Percentiles rank a stretch among this genome's conserved stretches.
Evolutionary conservation across 2,797 vertebrate species (phyloP).

Genomic region (Cercopithecus hamlyni): DNA sequence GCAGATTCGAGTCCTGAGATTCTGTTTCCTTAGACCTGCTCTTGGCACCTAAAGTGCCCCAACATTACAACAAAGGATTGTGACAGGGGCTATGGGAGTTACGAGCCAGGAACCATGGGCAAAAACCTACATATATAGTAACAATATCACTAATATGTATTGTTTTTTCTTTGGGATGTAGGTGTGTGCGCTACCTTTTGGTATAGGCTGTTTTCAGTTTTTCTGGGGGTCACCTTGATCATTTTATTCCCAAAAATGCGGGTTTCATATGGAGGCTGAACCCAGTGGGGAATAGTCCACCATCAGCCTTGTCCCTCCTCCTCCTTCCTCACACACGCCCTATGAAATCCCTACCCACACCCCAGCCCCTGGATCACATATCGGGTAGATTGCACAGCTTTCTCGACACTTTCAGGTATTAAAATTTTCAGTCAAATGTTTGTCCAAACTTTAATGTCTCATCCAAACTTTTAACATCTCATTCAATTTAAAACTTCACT

Average conservation of each 20-base stretch:
- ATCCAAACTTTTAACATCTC: background rate
- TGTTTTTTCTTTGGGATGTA: background rate
- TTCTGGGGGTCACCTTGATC: background rate
- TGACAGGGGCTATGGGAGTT: background rate
- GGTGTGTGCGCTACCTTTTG: background rate
- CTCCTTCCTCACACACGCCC: background rate
- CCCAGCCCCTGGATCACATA: background rate
- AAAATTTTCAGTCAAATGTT: background rate
- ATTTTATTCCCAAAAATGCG: background rate
- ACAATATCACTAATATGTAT: background rate
- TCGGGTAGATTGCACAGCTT: background rate
- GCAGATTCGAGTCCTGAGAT: background rate
- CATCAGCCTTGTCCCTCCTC: background rate
- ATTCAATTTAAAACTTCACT: background rate
- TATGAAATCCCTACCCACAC: background rate
- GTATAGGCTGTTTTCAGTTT: background rate
- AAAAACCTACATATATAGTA: background rate
- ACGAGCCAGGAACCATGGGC: background rate
- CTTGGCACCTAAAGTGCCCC: background rate
- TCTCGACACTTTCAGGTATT: background rate
- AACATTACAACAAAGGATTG: background rate
- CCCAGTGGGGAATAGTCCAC: background rate
- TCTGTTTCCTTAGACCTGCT: background rate
- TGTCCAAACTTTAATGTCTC: background rate
- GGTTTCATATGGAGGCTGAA: background rate